Percentiles rank a stretch among this genome's conserved stretches.
Conservation (phyloP, 1,140 invertebrate species). For the Drosophila melanica region DNA sequence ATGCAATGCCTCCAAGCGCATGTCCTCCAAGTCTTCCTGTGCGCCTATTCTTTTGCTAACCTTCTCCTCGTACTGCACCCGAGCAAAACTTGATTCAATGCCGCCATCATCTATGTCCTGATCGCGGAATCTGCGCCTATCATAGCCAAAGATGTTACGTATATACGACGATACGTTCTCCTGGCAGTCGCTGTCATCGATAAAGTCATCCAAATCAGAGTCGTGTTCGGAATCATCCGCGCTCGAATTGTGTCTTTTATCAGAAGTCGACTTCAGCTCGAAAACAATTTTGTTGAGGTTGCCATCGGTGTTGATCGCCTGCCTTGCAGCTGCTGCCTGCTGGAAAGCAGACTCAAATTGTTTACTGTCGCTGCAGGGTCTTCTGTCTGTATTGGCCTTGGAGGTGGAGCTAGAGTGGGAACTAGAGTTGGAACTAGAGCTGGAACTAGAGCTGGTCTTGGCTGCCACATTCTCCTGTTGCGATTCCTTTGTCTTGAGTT, state of each 20-base stretch:
- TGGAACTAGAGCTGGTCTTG: neutral
- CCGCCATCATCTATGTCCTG: neutral
- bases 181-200: neutral
- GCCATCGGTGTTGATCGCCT: neutral
- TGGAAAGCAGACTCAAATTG: neutral
- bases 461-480: neutral
- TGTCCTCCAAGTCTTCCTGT: neutral
- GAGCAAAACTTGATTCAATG: neutral
- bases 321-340: neutral
- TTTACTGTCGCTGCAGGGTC: neutral
- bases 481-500: neutral
- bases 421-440: too few relatives aligned
- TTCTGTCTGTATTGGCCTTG: neutral
- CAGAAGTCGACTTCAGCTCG: neutral
- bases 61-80: neutral
- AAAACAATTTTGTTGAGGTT: neutral
- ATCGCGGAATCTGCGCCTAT: neutral
- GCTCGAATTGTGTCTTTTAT: too few relatives aligned
- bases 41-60: neutral
- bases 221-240: neutral
- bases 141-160: constrained; percentile 3
- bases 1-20: neutral
- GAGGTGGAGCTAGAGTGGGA: neutral
- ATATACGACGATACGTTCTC: neutral
- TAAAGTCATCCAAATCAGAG: neutral